A percentile compares a stretch with the other conserved stretches of the same genome.
phyloP scores from a whole-genome alignment of 2,113 vertebrate species.

The Poeciliopsis turrubarensis region DNA sequence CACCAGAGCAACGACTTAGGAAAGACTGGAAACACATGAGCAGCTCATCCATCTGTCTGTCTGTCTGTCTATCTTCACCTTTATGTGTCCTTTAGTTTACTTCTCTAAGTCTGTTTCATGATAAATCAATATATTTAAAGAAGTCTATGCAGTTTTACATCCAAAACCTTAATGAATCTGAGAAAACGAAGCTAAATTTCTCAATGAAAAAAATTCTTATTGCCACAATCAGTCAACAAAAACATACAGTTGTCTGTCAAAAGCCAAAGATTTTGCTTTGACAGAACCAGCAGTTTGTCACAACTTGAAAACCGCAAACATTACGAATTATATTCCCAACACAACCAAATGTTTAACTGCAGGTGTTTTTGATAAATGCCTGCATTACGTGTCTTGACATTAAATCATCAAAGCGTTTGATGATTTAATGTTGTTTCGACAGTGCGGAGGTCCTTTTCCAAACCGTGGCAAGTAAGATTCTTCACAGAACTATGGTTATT shows the following conservation, averaged over 20 bases:
- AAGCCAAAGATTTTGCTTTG: background rate
- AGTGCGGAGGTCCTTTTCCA: background rate
- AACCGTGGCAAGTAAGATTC: background rate
- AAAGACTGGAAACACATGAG: conserved; percentile 31
- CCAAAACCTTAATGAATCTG: background rate
- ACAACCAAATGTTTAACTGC: background rate
- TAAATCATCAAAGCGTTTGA: background rate
- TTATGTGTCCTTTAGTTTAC: too few relatives aligned
- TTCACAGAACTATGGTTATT: background rate
- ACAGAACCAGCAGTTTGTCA: background rate
- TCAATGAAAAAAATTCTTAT: background rate
- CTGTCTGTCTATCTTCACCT: background rate
- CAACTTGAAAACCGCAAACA: background rate
- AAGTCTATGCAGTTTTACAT: too few relatives aligned
- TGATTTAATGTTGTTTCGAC: background rate
- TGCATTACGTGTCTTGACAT: background rate
- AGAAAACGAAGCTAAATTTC: background rate
- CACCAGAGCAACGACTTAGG: conserved; percentile 33
- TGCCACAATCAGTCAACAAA: background rate
- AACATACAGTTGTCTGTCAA: background rate
- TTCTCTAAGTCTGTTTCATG: too few relatives aligned
- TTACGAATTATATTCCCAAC: background rate
- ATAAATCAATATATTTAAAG: background rate
- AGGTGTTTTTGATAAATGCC: background rate
- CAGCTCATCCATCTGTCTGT: conserved; percentile 14